Evolutionary conservation across 2,113 vertebrate genomes (phyloP).

Genomic region (Etheostoma spectabile): DNA sequence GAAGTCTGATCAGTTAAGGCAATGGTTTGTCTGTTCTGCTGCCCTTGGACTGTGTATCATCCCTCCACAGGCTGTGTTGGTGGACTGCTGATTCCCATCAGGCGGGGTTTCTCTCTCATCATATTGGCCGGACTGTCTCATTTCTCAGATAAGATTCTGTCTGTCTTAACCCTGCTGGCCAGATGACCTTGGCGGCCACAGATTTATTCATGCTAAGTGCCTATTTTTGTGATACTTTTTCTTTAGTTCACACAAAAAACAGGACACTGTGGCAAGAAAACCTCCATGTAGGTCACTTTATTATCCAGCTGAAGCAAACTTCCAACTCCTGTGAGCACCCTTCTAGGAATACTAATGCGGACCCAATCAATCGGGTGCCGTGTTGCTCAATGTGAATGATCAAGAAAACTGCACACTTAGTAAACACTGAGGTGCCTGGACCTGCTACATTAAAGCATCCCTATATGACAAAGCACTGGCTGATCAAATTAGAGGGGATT

Average conservation of each 20-base stretch:
- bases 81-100: conserved; percentile 78
- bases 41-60: conserved; percentile 70
- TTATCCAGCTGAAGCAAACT: conserved; percentile 85
- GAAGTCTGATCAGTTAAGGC: conserved; percentile 56
- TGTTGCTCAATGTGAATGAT: conserved; percentile 86
- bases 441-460: conserved; percentile 74
- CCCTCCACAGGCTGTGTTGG: conserved; percentile 59
- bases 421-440: conserved; percentile 79
- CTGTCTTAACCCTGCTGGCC: conserved; percentile 73
- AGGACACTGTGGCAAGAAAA: conserved; percentile 77
- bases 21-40: conserved; percentile 51
- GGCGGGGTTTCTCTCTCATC: conserved; percentile 60
- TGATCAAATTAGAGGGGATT: conserved; percentile 83
- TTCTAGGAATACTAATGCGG: conserved; percentile 88
- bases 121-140: conserved; percentile 62
- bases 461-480: conserved; percentile 77
- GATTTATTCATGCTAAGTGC: conserved; percentile 82
- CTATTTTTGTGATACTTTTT: conserved; percentile 65
- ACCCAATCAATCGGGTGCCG: conserved; percentile 84
- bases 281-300: conserved; percentile 87
- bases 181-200: conserved; percentile 80
- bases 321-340: conserved; percentile 76
- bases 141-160: conserved; percentile 74
- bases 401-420: conserved; percentile 81
- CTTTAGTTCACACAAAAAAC: conserved; percentile 58